Evolutionary conservation across 2,113 vertebrate species (phyloP), one percentile per base, ranked within the genome.

Genomic region (Ictidomys tridecemlineatus): DNA sequence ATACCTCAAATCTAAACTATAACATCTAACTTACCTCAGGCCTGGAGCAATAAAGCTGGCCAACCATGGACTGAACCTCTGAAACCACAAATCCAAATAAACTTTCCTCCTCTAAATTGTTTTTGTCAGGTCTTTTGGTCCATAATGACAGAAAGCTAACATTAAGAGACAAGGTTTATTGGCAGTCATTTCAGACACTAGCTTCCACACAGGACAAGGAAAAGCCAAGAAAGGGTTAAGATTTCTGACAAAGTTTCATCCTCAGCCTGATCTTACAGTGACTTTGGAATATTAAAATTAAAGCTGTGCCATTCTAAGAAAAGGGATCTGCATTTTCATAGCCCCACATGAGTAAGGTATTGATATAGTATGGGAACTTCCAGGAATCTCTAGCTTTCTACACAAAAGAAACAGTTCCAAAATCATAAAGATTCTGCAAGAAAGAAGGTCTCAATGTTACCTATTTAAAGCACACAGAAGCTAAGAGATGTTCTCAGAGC

Each of bases 391-490:
- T 83, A 17, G 42, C 34, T 85, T 48, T 83, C 39, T 45, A 28
- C 56, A 34, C 37, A 93, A 91, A 88, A 17, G 28, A 79, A 95
- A 89, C 16, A 77, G 17, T 42, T 87, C 20, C 42, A 74, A 34
- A 86, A 80, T 26, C 4, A 22, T 78, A 83, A 94, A 92, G 37
- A 48, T 11, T 63, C 34, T 84, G 70, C 67, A 58, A 24, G 69
- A 67, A 80, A 84, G 65, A 83, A 89, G 18, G 32, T 42, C 78
- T 82, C 26, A 73, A 82, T 12, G 8, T 85, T 80, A 48, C 42
- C 37, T 89, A 24, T 93, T 93, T 69, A 70, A 93, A 91, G 37
- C 32, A 91, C 85, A 83, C 2, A 79, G 80, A 94, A 91, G 30
- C 42, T 87, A 42, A 51, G 39, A 12, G n/a, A n/a, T 37, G 48